A percentile compares a stretch with the other conserved stretches of the same genome.
phyloP scores from a whole-genome alignment of 2,797 vertebrate genomes.

The Myotis daubentonii region DNA sequence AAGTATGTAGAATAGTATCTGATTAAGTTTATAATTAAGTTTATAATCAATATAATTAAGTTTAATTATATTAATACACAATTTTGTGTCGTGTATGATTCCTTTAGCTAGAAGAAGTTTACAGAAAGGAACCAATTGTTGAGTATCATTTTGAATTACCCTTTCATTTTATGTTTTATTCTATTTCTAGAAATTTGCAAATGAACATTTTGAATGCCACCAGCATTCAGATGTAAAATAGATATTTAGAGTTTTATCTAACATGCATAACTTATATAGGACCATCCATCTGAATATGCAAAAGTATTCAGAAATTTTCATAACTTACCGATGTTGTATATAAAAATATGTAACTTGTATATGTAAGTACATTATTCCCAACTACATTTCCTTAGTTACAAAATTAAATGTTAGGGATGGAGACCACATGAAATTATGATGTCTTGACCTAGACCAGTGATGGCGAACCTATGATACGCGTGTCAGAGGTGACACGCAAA shows the following conservation, averaged over 20 bases:
- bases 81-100: neutral
- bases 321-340: neutral
- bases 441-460: neutral
- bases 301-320: neutral
- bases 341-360: neutral
- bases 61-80: conserved; percentile 12
- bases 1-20: neutral
- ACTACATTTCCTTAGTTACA: neutral
- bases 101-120: neutral
- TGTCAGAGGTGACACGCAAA: too few species aligned
- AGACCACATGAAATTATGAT: neutral
- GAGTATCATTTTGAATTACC: neutral
- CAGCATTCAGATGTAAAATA: conserved; percentile 20
- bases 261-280: neutral
- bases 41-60: too few species aligned
- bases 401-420: neutral
- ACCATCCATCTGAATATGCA: neutral
- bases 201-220: neutral
- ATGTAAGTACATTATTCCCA: neutral
- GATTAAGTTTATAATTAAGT: neutral
- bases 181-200: neutral
- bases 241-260: neutral
- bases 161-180: conserved; percentile 31
- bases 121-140: neutral
- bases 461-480: too few species aligned